These are phyloP conservation scores for Boulengeromyrus knoepffleri DNA, from an alignment of 2,113 vertebrate species.

Conservation along the genomic window DNA sequence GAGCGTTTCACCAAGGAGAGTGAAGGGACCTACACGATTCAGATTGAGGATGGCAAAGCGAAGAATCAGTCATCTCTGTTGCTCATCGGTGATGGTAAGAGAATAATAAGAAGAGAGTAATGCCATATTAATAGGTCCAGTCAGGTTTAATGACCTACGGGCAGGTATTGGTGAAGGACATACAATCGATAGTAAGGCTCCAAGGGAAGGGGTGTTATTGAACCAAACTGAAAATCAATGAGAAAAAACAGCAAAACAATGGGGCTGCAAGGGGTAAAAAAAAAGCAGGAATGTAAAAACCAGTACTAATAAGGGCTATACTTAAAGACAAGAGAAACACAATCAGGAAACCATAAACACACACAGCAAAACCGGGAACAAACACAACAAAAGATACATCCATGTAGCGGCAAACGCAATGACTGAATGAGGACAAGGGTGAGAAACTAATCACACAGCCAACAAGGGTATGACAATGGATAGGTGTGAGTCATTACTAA, in stretches of 20 bases:
- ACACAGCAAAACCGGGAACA: background rate
- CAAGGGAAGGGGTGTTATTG: no score
- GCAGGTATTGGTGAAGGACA: background rate
- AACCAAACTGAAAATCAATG: no score
- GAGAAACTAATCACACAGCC: background rate
- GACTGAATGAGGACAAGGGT: background rate
- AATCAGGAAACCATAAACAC: background rate
- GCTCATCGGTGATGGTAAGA: slow-evolving; percentile 88
- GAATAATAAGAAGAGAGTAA: background rate
- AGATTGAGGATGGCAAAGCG: slow-evolving; percentile 87
- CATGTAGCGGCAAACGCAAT: background rate
- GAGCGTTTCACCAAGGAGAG: slow-evolving; percentile 80
- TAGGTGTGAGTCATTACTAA: background rate
- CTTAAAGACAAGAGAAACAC: background rate
- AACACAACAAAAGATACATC: background rate
- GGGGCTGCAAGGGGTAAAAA: background rate
- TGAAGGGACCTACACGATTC: slow-evolving; percentile 93
- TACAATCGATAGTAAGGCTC: background rate
- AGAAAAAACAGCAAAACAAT: background rate
- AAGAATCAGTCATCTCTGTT: slow-evolving; percentile 88
- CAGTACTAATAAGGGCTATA: background rate
- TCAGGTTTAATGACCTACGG: background rate
- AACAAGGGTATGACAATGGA: background rate
- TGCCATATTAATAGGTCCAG: background rate
- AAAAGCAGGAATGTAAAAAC: background rate